Percentiles rank a stretch among this genome's conserved stretches.
Evolutionary conservation across 2,888 invertebrate species (phyloP).

Genomic region (Machimus rusticus): DNA sequence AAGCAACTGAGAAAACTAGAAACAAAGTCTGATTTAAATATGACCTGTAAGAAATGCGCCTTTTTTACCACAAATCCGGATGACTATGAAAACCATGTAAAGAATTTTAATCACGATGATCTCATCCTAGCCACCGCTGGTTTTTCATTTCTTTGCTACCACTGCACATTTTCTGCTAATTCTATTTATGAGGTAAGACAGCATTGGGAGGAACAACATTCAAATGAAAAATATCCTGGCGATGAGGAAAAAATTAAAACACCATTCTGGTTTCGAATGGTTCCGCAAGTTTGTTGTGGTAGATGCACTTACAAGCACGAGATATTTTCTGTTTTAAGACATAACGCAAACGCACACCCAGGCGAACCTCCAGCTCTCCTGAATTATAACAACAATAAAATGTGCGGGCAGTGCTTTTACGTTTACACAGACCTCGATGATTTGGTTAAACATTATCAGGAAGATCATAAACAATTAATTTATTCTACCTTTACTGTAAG

Average conservation of each 20-base stretch:
- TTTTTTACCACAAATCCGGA: neutral
- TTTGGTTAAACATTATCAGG: neutral
- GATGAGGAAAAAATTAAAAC: neutral
- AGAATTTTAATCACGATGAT: neutral
- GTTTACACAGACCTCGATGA: neutral
- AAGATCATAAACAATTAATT: neutral
- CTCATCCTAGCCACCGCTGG: neutral
- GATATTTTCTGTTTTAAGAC: neutral
- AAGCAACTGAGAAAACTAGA: neutral
- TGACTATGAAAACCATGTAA: neutral
- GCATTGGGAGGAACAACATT: slow-evolving; percentile 5
- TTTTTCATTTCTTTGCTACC: neutral
- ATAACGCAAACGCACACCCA: neutral
- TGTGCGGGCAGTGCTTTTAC: slow-evolving; percentile 30
- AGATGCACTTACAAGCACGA: neutral
- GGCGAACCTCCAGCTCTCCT: neutral
- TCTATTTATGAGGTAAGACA: neutral
- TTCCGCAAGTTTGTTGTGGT: neutral
- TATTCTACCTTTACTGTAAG: neutral
- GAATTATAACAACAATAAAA: neutral
- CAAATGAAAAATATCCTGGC: neutral
- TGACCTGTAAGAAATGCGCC: neutral
- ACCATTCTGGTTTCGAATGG: slow-evolving; percentile 26
- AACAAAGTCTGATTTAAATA: neutral
- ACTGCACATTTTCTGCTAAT: neutral